A percentile compares a stretch with the other conserved stretches of the same genome.
Evolutionary conservation across 1,140 invertebrate species (phyloP).

Genomic region (Drepana arcuata): DNA sequence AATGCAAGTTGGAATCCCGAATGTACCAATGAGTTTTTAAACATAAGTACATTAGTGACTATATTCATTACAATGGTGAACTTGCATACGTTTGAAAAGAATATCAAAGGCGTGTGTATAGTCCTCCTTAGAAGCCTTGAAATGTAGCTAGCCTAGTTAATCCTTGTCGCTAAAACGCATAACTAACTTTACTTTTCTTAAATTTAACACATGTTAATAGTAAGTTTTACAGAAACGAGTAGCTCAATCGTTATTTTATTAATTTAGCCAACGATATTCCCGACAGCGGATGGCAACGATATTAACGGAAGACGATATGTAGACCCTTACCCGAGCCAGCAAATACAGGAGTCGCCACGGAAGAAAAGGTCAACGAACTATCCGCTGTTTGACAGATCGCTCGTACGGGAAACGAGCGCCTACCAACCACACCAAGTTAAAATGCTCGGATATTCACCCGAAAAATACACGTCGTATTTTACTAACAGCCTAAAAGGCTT

Average conservation of each 20-base stretch:
- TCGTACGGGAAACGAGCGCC: conserved; percentile 12
- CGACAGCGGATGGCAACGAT: conserved; percentile 66
- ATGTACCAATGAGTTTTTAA: too few relatives aligned
- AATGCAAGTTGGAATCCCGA: too few relatives aligned
- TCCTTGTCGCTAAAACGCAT: too few relatives aligned
- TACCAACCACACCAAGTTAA: conserved; percentile 35
- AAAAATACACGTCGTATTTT: conserved; percentile 60
- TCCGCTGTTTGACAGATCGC: conserved; percentile 29
- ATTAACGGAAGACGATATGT: conserved; percentile 54
- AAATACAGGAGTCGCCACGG: conserved; percentile 55
- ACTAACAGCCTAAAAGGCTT: conserved; percentile 26
- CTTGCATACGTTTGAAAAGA: too few relatives aligned
- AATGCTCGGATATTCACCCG: conserved; percentile 49
- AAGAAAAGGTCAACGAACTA: conserved; percentile 48
- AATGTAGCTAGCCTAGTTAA: too few relatives aligned
- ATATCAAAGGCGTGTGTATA: too few relatives aligned
- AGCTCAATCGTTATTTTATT: conserved; percentile 39
- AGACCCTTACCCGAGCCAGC: conserved; percentile 54
- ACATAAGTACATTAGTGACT: too few relatives aligned
- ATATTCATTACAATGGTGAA: too few relatives aligned
- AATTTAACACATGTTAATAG: conserved; percentile 5
- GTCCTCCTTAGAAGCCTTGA: too few relatives aligned
- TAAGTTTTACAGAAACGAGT: conserved; percentile 8
- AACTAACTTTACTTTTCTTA: too few relatives aligned
- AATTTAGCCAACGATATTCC: conserved; percentile 61